phyloP scores from a whole-genome alignment of 2,113 vertebrate species.

The Cephalopholis sonnerati region DNA sequence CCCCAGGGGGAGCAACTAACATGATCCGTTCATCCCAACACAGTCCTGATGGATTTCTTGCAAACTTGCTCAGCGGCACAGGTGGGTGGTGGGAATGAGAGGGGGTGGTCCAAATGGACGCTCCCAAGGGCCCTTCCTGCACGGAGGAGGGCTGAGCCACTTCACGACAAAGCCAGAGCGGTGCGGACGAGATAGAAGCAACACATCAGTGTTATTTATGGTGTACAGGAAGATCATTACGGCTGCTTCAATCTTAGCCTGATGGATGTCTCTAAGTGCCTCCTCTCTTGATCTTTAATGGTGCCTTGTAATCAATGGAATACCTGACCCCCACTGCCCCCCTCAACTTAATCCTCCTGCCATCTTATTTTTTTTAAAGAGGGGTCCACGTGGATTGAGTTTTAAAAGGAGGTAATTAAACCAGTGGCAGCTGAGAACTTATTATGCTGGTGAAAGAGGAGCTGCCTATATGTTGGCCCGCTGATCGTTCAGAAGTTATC shows the following conservation, averaged over 20 bases:
- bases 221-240: conserved; percentile 83
- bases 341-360: conserved; percentile 75
- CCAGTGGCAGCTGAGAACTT: conserved; percentile 85
- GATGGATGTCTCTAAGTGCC: conserved; percentile 82
- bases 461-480: conserved; percentile 82
- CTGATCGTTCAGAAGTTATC: conserved; percentile 86
- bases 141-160: conserved; percentile 29
- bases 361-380: conserved; percentile 76
- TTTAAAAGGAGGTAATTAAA: conserved; percentile 88
- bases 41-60: conserved; percentile 68
- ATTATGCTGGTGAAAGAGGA: conserved; percentile 85
- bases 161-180: conserved; percentile 52
- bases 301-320: conserved; percentile 83
- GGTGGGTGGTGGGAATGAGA: conserved; percentile 37
- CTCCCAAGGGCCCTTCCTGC: conserved; percentile 16
- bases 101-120: conserved; percentile 8
- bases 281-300: conserved; percentile 82
- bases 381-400: conserved; percentile 80
- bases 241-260: conserved; percentile 77
- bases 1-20: conserved; percentile 46
- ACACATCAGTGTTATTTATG: conserved; percentile 84
- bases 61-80: conserved; percentile 51
- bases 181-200: conserved; percentile 64
- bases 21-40: conserved; percentile 62
- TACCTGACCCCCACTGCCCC: conserved; percentile 76